A percentile compares a stretch with the other conserved stretches of the same genome.
phyloP scores from a whole-genome alignment of 2,113 vertebrate species.

The Xyrauchen texanus region DNA sequence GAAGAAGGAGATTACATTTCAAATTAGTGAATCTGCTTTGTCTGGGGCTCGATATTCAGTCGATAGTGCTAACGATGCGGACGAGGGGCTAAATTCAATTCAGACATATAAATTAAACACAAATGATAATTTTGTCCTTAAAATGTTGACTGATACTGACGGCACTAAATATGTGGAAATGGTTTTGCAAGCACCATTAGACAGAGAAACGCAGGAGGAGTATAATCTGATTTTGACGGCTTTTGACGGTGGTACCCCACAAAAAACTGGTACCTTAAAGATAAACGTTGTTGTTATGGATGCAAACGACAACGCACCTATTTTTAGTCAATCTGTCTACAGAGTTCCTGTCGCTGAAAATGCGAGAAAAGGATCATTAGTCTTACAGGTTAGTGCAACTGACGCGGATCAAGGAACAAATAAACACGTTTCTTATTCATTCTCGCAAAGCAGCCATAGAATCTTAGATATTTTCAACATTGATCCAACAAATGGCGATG shows the following conservation, averaged over 20 bases:
- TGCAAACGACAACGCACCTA: slow-evolving; percentile 20
- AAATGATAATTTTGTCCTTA: slow-evolving; percentile 69
- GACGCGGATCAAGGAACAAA: slow-evolving; percentile 71
- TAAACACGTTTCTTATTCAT: slow-evolving; percentile 63
- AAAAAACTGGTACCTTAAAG: slow-evolving; percentile 66
- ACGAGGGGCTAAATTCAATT: slow-evolving; percentile 72
- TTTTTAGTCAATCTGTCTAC: slow-evolving; percentile 65
- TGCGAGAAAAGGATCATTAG: slow-evolving; percentile 49
- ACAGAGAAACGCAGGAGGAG: slow-evolving; percentile 67
- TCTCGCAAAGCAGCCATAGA: slow-evolving; percentile 59
- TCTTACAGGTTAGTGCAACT: slow-evolving; percentile 62
- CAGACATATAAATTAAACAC: slow-evolving; percentile 69
- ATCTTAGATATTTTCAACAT: slow-evolving; percentile 59
- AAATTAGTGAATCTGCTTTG: slow-evolving; percentile 69
- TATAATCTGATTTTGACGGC: slow-evolving; percentile 67
- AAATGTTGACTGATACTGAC: slow-evolving; percentile 63
- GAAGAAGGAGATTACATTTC: slow-evolving; percentile 62
- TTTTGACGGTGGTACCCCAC: slow-evolving; percentile 71
- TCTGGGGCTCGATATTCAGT: too few relatives aligned
- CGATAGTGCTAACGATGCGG: slow-evolving; percentile 70
- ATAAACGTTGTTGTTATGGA: slow-evolving; percentile 55
- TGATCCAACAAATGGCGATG: slow-evolving; percentile 58
- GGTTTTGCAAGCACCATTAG: slow-evolving; percentile 66
- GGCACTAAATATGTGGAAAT: slow-evolving; percentile 74
- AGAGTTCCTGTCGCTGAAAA: slow-evolving; percentile 63